Evolutionary conservation across 1,140 invertebrate genomes (phyloP), one percentile per base, ranked within the genome.

Genomic region (Drosophila seguyi): DNA sequence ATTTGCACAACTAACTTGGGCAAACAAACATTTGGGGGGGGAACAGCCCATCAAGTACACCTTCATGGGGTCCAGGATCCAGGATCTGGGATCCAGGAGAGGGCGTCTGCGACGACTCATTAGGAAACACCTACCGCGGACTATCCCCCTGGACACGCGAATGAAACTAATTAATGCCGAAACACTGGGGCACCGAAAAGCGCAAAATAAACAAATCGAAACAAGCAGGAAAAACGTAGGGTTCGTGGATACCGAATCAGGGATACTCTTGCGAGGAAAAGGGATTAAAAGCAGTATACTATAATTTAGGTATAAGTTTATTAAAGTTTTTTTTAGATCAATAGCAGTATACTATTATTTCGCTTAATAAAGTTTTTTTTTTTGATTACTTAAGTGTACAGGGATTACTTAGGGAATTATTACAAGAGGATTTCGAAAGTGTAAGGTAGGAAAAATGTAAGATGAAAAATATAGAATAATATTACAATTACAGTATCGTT

Each of bases 111-210:
- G 73, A 42, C 61, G 81, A 90, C 84, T 90, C 84, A 87, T 84
- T 87, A 90, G 84, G 77, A 67, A 87, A 76, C 84, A 87, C 85
- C 85, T 90, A 78, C 84, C 66, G 44, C 81, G 45, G 44, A 45
- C 31, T 41, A 45, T 56, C 45, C 39, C 57, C 31, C 41, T 60
- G 81, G 85, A 78, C 74, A 90, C 77, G 81, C 86, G 55, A 81
- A 81, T 52, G 81, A 77, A 55, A 90, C 85, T 88, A 88, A 88
- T 88, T 88, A 88, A 88, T 90, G 78, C 85, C 71, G 78, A 75
- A 83, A 77, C 81, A 60, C 68, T 67, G 65, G 45, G 73, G 65
- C 75, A 56, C 68, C 72, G 29, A 82, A 78, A 76, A 72, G 67
- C 52, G 48, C 65, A 55, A 81, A 65, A 79, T 63, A 82, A 87